Conservation (phyloP, 1,140 invertebrate genomes). For the Listronotus bonariensis region DNA sequence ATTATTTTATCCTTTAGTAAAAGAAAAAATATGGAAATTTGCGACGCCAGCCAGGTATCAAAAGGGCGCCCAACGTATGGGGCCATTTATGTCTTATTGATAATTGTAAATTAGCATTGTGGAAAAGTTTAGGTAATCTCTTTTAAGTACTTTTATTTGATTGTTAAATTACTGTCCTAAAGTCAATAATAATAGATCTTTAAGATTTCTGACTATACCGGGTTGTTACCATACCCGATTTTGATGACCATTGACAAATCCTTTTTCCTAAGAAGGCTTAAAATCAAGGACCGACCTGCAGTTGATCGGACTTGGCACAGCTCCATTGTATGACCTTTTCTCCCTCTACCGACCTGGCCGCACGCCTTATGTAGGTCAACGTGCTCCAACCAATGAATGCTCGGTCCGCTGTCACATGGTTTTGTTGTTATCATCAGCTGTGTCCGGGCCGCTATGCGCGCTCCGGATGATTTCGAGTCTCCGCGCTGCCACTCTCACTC, state of each 20-base stretch:
- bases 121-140: too few relatives aligned
- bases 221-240: too few relatives aligned
- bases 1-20: too few relatives aligned
- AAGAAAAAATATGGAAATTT: too few relatives aligned
- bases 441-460: slow-evolving; percentile 51
- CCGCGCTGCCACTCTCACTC: slow-evolving; percentile 9
- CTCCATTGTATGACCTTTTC: slow-evolving; percentile 49
- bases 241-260: neutral
- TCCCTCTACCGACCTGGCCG: slow-evolving; percentile 43
- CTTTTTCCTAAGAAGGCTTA: slow-evolving; percentile 10
- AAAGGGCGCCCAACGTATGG: too few relatives aligned
- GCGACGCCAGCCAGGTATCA: too few relatives aligned
- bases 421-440: slow-evolving; percentile 59
- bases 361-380: slow-evolving; percentile 53
- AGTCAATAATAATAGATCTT: too few relatives aligned
- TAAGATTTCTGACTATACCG: too few relatives aligned
- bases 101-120: too few relatives aligned
- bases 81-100: too few relatives aligned
- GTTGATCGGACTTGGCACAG: slow-evolving; percentile 21
- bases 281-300: slow-evolving; percentile 22
- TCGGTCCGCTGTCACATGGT: slow-evolving; percentile 49
- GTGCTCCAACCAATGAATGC: slow-evolving; percentile 38
- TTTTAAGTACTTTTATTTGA: too few relatives aligned
- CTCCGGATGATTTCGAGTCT: slow-evolving; percentile 14
- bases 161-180: too few relatives aligned